Evolutionary conservation across 2,797 vertebrate species (phyloP).

Genomic region (Oryzias dopingdopingensis): DNA sequence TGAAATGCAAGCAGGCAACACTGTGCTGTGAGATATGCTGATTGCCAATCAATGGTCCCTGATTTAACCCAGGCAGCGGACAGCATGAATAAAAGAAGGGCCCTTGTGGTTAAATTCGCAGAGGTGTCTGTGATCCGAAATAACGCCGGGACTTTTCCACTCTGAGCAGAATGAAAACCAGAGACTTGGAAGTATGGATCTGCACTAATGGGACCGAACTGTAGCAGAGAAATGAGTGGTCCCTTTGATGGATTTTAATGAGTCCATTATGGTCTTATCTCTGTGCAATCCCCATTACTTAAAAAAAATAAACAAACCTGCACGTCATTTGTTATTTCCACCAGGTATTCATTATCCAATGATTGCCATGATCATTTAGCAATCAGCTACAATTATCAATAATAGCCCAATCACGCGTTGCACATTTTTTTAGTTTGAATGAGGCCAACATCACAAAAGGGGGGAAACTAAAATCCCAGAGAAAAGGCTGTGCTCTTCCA

Average conservation of each 20-base stretch:
- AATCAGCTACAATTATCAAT: constrained; percentile 10
- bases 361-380: constrained; percentile 17
- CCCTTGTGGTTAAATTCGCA: constrained; percentile 47
- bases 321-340: constrained; percentile 19
- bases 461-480: constrained; percentile 17
- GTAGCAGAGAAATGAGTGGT: constrained; percentile 37
- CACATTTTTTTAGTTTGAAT: constrained; percentile 1
- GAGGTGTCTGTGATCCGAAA: constrained; percentile 36
- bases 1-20: constrained; percentile 53
- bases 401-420: background rate
- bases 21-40: constrained; percentile 61
- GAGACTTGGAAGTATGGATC: constrained; percentile 52
- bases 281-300: constrained; percentile 24
- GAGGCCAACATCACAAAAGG: background rate
- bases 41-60: constrained; percentile 73
- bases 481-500: constrained; percentile 25
- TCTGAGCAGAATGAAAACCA: constrained; percentile 45
- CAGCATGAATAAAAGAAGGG: constrained; percentile 66
- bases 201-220: constrained; percentile 59
- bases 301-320: constrained; percentile 18
- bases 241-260: constrained; percentile 62
- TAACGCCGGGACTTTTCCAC: constrained; percentile 26
- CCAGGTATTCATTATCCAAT: constrained; percentile 17
- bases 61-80: constrained; percentile 62
- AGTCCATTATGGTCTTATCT: constrained; percentile 58